Percentiles rank a stretch among this genome's conserved stretches.
These are phyloP conservation scores for Aleiodes sp. DNA, from an alignment of 1,140 invertebrate species.

Conservation along the genomic window DNA sequence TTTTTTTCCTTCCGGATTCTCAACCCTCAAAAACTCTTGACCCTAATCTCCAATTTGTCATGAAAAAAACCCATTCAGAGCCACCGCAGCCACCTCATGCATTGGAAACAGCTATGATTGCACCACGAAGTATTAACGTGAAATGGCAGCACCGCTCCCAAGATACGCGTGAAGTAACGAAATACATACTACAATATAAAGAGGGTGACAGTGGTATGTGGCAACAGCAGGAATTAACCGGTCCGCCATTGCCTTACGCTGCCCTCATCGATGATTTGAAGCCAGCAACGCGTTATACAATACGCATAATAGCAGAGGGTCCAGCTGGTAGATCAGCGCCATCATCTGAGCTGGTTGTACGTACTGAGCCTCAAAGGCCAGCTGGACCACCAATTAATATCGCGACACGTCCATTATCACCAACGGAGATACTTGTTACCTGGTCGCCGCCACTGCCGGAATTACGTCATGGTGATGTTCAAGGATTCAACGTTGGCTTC, in stretches of 20 bases:
- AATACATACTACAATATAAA: slow-evolving; percentile 79
- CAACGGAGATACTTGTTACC: slow-evolving; percentile 79
- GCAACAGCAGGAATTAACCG: slow-evolving; percentile 74
- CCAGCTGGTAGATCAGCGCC: slow-evolving; percentile 77
- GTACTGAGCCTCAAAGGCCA: slow-evolving; percentile 81
- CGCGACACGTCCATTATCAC: slow-evolving; percentile 75
- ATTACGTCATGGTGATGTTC: slow-evolving; percentile 77
- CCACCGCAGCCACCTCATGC: slow-evolving; percentile 76
- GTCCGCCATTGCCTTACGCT: slow-evolving; percentile 70
- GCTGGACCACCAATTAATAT: slow-evolving; percentile 79
- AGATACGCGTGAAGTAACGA: slow-evolving; percentile 76
- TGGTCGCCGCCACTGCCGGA: slow-evolving; percentile 79
- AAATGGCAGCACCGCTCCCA: slow-evolving; percentile 78
- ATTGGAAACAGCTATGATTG: slow-evolving; percentile 75
- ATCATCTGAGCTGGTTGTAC: slow-evolving; percentile 74
- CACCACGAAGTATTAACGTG: slow-evolving; percentile 76
- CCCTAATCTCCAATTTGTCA: neutral
- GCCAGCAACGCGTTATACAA: slow-evolving; percentile 80
- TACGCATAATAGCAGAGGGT: slow-evolving; percentile 81
- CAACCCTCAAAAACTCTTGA: slow-evolving; percentile 19
- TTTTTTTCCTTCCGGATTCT: neutral
- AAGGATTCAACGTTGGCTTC: slow-evolving; percentile 71
- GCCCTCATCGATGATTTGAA: slow-evolving; percentile 77
- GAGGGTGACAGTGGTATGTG: slow-evolving; percentile 73
- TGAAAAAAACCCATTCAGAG: slow-evolving; percentile 69